A percentile compares a stretch with the other conserved stretches of the same genome.
Evolutionary conservation across 2,113 vertebrate genomes (phyloP).

Genomic region (Calypte anna): DNA sequence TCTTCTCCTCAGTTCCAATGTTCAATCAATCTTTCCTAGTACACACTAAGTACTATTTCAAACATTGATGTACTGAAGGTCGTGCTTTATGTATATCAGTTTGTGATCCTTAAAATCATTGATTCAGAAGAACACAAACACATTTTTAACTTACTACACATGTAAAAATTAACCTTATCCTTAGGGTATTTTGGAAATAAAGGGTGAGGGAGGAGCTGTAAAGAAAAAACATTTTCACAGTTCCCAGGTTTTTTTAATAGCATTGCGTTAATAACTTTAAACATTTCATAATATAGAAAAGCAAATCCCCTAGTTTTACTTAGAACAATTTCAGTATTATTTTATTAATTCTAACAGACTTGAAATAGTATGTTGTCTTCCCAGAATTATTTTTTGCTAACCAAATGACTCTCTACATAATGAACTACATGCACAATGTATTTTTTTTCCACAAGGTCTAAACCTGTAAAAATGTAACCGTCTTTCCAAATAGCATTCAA

Average conservation of each 20-base stretch:
- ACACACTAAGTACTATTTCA: neutral
- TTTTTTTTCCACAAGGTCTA: neutral
- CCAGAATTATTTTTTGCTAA: constrained; percentile 14
- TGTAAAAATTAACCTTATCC: neutral
- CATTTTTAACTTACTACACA: neutral
- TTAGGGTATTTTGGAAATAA: neutral
- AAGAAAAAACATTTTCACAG: neutral
- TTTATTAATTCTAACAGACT: neutral
- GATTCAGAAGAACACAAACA: neutral
- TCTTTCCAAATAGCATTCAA: constrained; percentile 13
- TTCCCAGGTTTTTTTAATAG: neutral
- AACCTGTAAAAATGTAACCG: neutral
- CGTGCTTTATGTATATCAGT: neutral
- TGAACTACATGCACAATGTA: neutral
- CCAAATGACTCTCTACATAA: constrained; percentile 1
- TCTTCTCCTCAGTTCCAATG: neutral
- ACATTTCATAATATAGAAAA: neutral
- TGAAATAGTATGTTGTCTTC: constrained; percentile 25
- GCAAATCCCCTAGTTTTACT: neutral
- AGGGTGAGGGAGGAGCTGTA: neutral
- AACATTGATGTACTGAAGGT: neutral
- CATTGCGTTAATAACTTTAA: neutral
- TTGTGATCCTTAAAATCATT: neutral
- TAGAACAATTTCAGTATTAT: neutral
- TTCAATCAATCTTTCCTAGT: neutral